phyloP scores from a whole-genome alignment of 2,797 vertebrate genomes.

The Meda fulgida region DNA sequence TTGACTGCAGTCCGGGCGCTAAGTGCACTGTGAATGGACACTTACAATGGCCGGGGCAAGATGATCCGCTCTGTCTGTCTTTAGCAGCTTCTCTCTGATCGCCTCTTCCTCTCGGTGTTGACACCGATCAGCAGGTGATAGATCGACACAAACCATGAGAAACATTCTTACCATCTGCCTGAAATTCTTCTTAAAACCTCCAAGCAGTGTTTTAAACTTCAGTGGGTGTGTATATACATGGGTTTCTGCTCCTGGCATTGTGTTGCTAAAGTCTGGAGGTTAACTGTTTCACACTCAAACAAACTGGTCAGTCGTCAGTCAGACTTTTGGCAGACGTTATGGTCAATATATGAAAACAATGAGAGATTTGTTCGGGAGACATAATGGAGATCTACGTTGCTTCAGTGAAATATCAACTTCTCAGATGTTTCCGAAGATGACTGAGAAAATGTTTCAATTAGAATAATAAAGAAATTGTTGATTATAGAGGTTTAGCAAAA shows the following conservation, averaged over 20 bases:
- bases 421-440: background rate
- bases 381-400: background rate
- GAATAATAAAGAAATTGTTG: background rate
- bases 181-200: slow-evolving; percentile 28
- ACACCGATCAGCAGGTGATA: slow-evolving; percentile 54
- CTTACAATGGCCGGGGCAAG: slow-evolving; percentile 74
- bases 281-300: slow-evolving; percentile 46
- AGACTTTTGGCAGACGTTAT: background rate
- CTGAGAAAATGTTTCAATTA: background rate
- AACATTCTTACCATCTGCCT: slow-evolving; percentile 31
- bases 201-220: background rate
- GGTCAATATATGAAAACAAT: background rate
- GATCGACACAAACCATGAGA: slow-evolving; percentile 37
- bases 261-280: slow-evolving; percentile 32
- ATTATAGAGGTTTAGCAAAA: background rate
- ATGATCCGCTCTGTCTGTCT: slow-evolving; percentile 70
- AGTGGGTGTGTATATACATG: background rate
- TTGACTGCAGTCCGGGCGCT: slow-evolving; percentile 73
- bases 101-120: slow-evolving; percentile 41
- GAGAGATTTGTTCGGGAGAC: background rate
- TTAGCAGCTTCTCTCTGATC: slow-evolving; percentile 55
- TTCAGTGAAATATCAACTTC: background rate
- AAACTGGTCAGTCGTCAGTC: slow-evolving; percentile 44
- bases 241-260: slow-evolving; percentile 5
- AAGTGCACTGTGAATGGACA: slow-evolving; percentile 76